Evolutionary conservation across 2,113 vertebrate species (phyloP).

Genomic region (Clinocottus analis): DNA sequence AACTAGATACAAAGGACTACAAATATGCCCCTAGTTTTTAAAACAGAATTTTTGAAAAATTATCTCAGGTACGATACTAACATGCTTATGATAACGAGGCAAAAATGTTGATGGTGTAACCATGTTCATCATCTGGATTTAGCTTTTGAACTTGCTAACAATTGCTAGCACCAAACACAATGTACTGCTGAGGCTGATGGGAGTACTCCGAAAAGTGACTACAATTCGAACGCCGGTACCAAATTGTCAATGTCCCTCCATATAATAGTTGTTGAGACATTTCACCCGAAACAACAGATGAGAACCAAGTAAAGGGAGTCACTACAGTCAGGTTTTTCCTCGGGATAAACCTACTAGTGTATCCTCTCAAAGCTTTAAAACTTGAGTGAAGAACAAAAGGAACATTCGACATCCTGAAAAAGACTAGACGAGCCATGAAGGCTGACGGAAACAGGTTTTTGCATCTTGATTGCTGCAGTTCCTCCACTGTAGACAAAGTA

Average conservation of each 20-base stretch:
- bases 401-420: not conserved
- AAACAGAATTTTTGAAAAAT: not conserved
- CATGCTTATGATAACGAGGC: not conserved
- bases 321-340: not conserved
- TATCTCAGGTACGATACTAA: not conserved
- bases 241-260: not conserved
- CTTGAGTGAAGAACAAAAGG: not conserved
- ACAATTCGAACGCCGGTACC: not conserved
- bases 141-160: not conserved
- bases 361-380: not conserved
- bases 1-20: not conserved
- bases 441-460: not conserved
- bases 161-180: not conserved
- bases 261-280: not conserved
- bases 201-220: not conserved
- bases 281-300: not conserved
- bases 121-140: not conserved
- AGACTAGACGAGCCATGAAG: not conserved
- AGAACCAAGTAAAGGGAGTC: not conserved
- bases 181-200: not conserved
- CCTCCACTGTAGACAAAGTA: not conserved
- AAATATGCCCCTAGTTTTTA: not conserved
- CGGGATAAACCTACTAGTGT: too few relatives aligned
- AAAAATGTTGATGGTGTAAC: not conserved
- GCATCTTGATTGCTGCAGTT: not conserved